These are phyloP conservation scores for Eristalinus aeneus DNA, from an alignment of 2,888 invertebrate genomes.

Conservation along the genomic window DNA sequence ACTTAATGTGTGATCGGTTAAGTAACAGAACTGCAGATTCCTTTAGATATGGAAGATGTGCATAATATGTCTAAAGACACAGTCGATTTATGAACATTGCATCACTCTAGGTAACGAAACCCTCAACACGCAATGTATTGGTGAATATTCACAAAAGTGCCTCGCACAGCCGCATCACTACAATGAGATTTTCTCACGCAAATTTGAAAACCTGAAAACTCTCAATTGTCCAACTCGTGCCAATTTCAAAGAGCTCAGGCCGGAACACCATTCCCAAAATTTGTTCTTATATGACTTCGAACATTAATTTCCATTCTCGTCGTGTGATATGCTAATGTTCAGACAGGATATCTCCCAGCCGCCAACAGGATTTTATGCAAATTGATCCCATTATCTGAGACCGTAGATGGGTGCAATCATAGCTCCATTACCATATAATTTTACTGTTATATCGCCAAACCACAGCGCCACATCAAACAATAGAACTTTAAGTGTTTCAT, in stretches of 20 bases:
- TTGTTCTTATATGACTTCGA: slow-evolving; percentile 5
- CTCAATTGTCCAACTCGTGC: neutral
- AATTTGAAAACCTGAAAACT: neutral
- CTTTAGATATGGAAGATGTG: no score
- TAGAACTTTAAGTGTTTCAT: slow-evolving; percentile 63
- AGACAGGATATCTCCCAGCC: neutral
- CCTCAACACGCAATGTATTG: no score
- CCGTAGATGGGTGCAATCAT: slow-evolving; percentile 56
- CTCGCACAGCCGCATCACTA: neutral
- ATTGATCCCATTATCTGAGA: slow-evolving; percentile 32
- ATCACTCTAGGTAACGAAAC: no score
- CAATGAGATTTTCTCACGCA: neutral
- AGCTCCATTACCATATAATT: slow-evolving; percentile 59
- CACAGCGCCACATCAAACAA: slow-evolving; percentile 51
- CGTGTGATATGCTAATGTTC: slow-evolving; percentile 35
- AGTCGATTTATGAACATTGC: no score
- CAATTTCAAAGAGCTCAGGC: neutral
- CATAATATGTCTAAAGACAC: no score
- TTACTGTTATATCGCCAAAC: slow-evolving; percentile 52
- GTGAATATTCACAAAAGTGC: neutral
- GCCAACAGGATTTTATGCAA: slow-evolving; percentile 30
- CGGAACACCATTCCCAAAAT: neutral
- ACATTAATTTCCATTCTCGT: slow-evolving; percentile 35
- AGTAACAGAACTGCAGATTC: no score
- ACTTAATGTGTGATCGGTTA: no score